A percentile compares a stretch with the other conserved stretches of the same genome.
phyloP scores from a whole-genome alignment of 2,797 vertebrate species.

The Picus viridis region DNA sequence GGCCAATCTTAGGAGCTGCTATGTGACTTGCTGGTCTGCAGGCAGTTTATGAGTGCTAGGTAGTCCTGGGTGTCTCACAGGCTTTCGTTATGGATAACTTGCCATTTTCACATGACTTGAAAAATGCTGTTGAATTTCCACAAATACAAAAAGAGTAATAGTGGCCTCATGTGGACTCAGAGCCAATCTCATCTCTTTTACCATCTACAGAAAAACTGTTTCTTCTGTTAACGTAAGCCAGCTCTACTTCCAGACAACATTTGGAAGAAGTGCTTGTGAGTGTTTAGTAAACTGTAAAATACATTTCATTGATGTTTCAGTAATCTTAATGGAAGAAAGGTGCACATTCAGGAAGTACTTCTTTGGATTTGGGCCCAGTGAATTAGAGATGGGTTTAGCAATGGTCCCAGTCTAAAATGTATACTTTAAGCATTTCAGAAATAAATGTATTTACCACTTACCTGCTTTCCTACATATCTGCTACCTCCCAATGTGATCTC shows the following conservation, averaged over 20 bases:
- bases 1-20: not conserved
- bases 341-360: not conserved
- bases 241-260: not conserved
- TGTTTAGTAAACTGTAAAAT: constrained; percentile 2
- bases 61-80: not conserved
- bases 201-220: not conserved
- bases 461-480: not conserved
- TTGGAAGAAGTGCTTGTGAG: not conserved
- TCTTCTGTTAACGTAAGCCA: not conserved
- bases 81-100: not conserved
- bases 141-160: not conserved
- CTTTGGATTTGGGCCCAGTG: not conserved
- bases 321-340: not conserved
- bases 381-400: not conserved
- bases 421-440: not conserved
- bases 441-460: not conserved
- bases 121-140: not conserved
- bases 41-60: not conserved
- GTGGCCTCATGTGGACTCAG: not conserved
- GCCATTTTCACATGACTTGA: not conserved
- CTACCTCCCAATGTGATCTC: not conserved
- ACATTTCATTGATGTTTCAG: not conserved
- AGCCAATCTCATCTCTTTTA: not conserved
- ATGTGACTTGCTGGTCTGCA: not conserved
- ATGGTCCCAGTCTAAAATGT: not conserved